Base-by-base conservation (phyloP, 2,113 vertebrate genomes). In the Mastomys coucha region DNA sequence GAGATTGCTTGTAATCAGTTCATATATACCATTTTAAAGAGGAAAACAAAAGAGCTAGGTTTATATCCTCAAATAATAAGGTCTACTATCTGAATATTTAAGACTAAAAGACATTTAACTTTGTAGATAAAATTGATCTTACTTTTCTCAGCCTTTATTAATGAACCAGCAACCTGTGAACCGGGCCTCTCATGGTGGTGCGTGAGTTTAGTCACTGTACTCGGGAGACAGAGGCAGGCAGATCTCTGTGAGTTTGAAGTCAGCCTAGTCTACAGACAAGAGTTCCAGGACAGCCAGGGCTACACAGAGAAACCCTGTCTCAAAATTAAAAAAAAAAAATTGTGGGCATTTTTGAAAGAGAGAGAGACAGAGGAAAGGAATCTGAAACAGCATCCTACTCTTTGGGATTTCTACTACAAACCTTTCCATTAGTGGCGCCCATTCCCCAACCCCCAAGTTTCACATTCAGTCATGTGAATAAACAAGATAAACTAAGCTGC, bases 1-100 rank as follows among this genome's bases (percentile, higher is more conserved):
- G 90, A 92, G 22, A 53, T 20, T 45, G 89, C 76, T 39, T 90
- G n/a, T 89, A 94, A 95, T 88, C 9, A 73, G 76, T 49, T 80
- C 69, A 31, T 42, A 8, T 86, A 22, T 93, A 16, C 69, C 7
- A 49, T 77, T 96, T 89, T 94, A 72, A 82, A 89, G 33, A 93
- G n/a, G 85, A n/a, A 72, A 72, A n/a, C n/a, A 42, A 80, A 80
- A 93, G 60, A 2, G 58, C 58, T 94, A 56, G 17, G 86, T 58
- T 63, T 87, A 58, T 93, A 58, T 19, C 58, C 19, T 20, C 22
- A 65, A 96, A 75, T 76, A 88, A 91, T 31, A 93, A 91, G 16
- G 2, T 42, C 45, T 24, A 70, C 67, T 69, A 42, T 95, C 51
- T 77, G 51, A 90, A 81, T 88, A 81, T 86, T 42, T 56, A 92